Evolutionary conservation across 2,888 invertebrate species (phyloP), one percentile per base, ranked within the genome.

Genomic region (Serripes groenlandicus): DNA sequence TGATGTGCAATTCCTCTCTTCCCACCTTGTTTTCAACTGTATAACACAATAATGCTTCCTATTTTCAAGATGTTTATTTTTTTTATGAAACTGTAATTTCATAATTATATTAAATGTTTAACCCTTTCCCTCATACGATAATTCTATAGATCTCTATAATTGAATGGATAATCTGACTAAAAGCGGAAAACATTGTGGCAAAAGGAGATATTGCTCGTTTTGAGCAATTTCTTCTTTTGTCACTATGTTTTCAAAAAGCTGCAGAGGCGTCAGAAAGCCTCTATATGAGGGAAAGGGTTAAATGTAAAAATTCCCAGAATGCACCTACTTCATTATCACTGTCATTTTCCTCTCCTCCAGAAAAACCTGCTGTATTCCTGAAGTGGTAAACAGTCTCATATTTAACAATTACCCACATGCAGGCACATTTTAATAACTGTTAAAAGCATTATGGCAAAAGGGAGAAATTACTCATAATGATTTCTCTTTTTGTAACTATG

Each of bases 361-460:
- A 58, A 23, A 72, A 78, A 32, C 83, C 72, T 58, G 73, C 60
- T 58, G 66, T 28, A 68, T 70, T 71, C 3, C 77, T 78, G 70
- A 28, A 76, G 70, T 3, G 23, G 34, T 30, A 30, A 62, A 34
- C 3, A 49, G 7, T n/a, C n/a, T 42, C 7, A 42, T 42, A 15
- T 42, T 15, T 42, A n/a, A n/a, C n/a, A n/a, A n/a, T n/a, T n/a
- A n/a, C n/a, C n/a, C n/a, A n/a, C n/a, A n/a, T n/a, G n/a, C n/a
- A n/a, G n/a, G n/a, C n/a, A 42, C 15, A 11, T 15, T 42, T 42
- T 42, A 7, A 42, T 11, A 42, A 42, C 42, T 42, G 15, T 11
- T 11, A 42, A 42, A 11, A 11, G 42, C 15, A 15, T 42, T 42
- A 15, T 42, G 42, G 42, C 7, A 42, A 15, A 42, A n/a, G 15